Evolutionary conservation across 1,140 invertebrate species (phyloP).

Genomic region (Samia ricini): DNA sequence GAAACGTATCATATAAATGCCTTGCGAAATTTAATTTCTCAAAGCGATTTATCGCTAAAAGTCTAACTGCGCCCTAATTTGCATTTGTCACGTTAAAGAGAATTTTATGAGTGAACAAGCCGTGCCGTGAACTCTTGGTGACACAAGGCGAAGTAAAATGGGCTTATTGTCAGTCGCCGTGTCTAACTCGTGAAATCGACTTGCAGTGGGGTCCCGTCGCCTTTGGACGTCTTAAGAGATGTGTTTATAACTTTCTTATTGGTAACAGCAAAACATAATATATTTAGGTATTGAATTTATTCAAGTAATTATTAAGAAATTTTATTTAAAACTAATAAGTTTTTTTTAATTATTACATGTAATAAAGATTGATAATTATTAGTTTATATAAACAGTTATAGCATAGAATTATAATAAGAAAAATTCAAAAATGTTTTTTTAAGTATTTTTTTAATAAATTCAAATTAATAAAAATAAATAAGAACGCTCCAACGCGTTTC

Average conservation of each 20-base stretch:
- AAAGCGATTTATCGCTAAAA: background rate
- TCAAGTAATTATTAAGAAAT: background rate
- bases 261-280: too few relatives aligned
- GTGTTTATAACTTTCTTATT: background rate
- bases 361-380: too few relatives aligned
- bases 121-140: conserved; percentile 55
- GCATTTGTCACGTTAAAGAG: conserved; percentile 38
- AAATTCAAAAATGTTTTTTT: too few relatives aligned
- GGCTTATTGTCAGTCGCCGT: conserved; percentile 70
- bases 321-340: too few relatives aligned
- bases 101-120: conserved; percentile 57
- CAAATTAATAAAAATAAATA: background rate
- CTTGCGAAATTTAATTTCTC: background rate
- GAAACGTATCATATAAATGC: too few relatives aligned
- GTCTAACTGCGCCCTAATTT: conserved; percentile 16
- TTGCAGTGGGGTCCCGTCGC: conserved; percentile 48
- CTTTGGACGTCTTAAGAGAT: background rate
- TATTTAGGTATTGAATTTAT: background rate
- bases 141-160: conserved; percentile 51
- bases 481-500: conserved; percentile 28
- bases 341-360: too few relatives aligned
- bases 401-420: too few relatives aligned
- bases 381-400: too few relatives aligned
- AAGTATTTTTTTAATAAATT: too few relatives aligned
- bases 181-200: conserved; percentile 70